Base-by-base conservation (phyloP, 1,140 invertebrate species). In the Pachyrhynchus sulphureomaculatus region DNA sequence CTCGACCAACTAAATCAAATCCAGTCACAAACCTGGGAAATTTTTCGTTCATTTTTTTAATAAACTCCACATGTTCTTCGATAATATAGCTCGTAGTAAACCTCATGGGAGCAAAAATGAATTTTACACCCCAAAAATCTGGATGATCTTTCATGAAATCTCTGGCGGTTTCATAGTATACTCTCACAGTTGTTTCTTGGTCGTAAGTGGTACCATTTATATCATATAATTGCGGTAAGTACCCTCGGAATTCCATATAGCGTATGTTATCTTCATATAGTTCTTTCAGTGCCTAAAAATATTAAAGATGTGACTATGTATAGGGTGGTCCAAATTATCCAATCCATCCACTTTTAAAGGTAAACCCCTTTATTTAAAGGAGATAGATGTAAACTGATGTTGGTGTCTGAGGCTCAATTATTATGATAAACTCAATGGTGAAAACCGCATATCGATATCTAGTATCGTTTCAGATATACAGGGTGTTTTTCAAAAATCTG, bases 221-320 rank as follows among this genome's bases (percentile, higher is more conserved):
- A 17, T 82, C 78, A 51, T 84, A 84, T 0, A 82, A 60, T 21
- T 57, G 24, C 1, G 70, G 82, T 55, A 83, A 76, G 62, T 73
- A 82, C 54, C 73, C 68, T 60, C 86, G 72, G 1, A 93, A 71
- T 79, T 95, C 91, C 0, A 91, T 65, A 65, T 93, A 93, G 78
- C 88, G 84, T 0, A 94, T 79, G 70, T 92, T 91, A 67, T 94
- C 92, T 1, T 88, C 81, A 65, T 86, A 84, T 8, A 89, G 79
- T 66, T 91, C 86, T 18, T 2, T 33, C 0, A 61, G 21, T 15
- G 48, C 48, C 48, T 57, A 3, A 94, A 77, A 4, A n/a, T n/a
- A n/a, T n/a, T n/a, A n/a, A n/a, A n/a, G n/a, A n/a, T n/a, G n/a
- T n/a, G n/a, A n/a, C n/a, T n/a, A n/a, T n/a, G n/a, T n/a, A n/a